Evolutionary conservation across 2,797 vertebrate genomes (phyloP), one percentile per base, ranked within the genome.

Genomic region (Acrossocheilus fasciatus): DNA sequence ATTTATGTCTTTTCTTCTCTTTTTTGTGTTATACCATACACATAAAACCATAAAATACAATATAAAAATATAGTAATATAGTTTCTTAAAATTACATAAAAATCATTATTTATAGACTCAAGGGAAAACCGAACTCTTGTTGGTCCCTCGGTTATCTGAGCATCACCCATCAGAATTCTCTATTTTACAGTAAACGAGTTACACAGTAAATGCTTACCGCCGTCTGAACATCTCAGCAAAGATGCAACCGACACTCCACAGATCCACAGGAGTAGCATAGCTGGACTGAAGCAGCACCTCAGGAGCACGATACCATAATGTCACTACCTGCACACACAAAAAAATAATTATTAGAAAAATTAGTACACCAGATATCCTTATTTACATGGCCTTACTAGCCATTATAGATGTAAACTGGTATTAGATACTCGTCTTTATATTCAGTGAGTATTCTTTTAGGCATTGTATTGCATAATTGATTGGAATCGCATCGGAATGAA

Each of bases 181-280:
- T 45, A 86, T 87, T 47, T 79, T 64, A 64, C 30, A 59, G 43
- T 30, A 52, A 26, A 34, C n/a, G 11, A 30, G 23, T n/a, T 45
- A 34, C 20, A 64, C 14, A 47, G 18, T 64, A 36, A 30, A 52
- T 20, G 12, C 17, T 96, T 96, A 97, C 97, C 96, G 97, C 93
- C 97, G 95, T 85, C 96, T 95, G 92, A 97, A 98, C 97, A 98
- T 96, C 93, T 98, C 97, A 81, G 97, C 97, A 92, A 98, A 98
- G 94, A 98, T 98, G 92, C 97, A 98, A 85, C 97, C 97, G 82
- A 97, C 96, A 23, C 97, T 98, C 97, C 97, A 98, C 82, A 98
- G 96, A 88, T 98, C 97, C 85, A 98, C 97, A 2, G 97, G 96
- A n/a, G 97, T 98, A 91, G 97, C 97, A 2, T 98, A 97, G 91